Conservation (phyloP, 2,797 vertebrate genomes). For the Trachurus trachurus region DNA sequence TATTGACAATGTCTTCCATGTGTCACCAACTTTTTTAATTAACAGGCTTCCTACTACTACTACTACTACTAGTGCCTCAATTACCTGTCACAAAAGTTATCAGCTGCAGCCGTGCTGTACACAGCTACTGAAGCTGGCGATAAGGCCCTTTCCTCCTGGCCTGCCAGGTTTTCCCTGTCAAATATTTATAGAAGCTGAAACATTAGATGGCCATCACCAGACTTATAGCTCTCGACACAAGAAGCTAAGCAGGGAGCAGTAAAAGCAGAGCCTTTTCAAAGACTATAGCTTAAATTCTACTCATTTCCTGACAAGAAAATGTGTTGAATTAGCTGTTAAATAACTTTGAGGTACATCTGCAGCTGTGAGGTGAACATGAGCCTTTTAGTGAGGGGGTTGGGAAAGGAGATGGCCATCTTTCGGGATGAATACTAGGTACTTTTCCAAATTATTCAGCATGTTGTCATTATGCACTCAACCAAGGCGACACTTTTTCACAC, state of each 20-base stretch:
- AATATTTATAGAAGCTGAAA: conserved; percentile 87
- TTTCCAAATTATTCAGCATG: conserved; percentile 59
- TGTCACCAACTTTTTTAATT: conserved; percentile 8
- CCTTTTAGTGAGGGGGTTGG: conserved; percentile 35
- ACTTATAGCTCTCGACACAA: conserved; percentile 51
- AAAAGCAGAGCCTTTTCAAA: conserved; percentile 5
- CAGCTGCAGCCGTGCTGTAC: conserved; percentile 56
- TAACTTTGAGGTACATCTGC: conserved; percentile 47
- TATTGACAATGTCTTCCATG: not conserved
- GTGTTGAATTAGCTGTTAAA: not conserved
- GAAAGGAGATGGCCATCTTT: conserved; percentile 42
- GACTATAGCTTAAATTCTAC: conserved; percentile 9
- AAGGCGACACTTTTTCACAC: not conserved
- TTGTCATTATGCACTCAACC: conserved; percentile 40
- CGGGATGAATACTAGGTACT: conserved; percentile 54
- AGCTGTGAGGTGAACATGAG: conserved; percentile 40
- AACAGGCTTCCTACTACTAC: conserved; percentile 10
- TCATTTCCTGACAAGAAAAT: not conserved
- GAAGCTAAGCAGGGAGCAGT: conserved; percentile 28
- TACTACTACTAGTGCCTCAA: conserved; percentile 23
- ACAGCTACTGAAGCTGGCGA: conserved; percentile 63
- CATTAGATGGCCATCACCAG: conserved; percentile 77
- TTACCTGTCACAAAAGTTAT: conserved; percentile 43
- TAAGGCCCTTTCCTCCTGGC: conserved; percentile 67
- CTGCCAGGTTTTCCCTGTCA: conserved; percentile 80